Conservation (phyloP, 2,113 vertebrate species). For the Suncus etruscus region DNA sequence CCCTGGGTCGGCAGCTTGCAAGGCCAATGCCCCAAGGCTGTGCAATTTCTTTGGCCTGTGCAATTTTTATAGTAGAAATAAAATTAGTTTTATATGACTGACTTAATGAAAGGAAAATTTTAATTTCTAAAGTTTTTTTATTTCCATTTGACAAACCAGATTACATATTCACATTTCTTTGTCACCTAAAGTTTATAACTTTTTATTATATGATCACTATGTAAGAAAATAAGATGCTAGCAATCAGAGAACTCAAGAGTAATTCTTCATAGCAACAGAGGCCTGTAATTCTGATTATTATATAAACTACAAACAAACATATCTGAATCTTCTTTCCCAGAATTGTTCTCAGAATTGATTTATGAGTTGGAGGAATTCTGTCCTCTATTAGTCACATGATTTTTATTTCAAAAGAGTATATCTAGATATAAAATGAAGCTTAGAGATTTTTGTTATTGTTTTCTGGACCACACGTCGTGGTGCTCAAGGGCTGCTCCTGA, state of each 20-base stretch:
- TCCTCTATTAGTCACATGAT: conserved; percentile 7
- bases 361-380: conserved; percentile 7
- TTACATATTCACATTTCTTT: conserved; percentile 3
- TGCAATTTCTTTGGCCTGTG: too few species aligned
- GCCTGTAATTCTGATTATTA: neutral
- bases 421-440: conserved; percentile 61
- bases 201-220: conserved; percentile 11
- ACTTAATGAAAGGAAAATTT: conserved; percentile 53
- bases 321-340: conserved; percentile 19
- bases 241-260: conserved; percentile 16
- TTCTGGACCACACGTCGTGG: too few species aligned
- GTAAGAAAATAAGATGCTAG: conserved; percentile 37
- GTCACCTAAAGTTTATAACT: conserved; percentile 19
- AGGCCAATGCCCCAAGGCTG: too few species aligned
- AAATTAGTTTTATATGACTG: conserved; percentile 36
- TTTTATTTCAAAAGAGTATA: conserved; percentile 50
- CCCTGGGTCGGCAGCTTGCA: too few species aligned
- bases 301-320: conserved; percentile 6
- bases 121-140: conserved; percentile 52
- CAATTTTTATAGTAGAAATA: conserved; percentile 38
- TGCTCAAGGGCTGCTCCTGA: too few species aligned
- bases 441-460: neutral
- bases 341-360: conserved; percentile 35
- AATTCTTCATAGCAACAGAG: conserved; percentile 36
- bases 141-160: conserved; percentile 29